Percentiles rank a stretch among this genome's conserved stretches.
Conservation (phyloP, 1,140 invertebrate species). For the Formica selysi region DNA sequence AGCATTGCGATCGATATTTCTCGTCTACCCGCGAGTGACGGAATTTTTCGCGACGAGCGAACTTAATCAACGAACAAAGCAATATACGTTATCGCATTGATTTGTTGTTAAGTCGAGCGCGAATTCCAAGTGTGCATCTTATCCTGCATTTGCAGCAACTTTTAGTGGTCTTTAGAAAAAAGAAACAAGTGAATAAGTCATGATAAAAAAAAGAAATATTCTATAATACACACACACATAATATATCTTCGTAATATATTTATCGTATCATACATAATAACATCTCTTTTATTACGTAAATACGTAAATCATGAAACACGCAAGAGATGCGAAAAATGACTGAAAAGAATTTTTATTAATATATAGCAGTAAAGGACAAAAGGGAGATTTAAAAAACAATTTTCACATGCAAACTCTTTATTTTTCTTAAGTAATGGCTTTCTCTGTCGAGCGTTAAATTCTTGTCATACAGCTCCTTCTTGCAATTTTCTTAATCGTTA, state of each 20-base stretch:
- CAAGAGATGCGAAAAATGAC: neutral
- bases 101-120: constrained; percentile 14
- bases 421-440: constrained; percentile 24
- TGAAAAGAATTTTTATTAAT: constrained; percentile 28
- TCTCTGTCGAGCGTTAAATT: neutral
- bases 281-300: neutral
- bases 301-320: neutral
- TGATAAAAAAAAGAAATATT: neutral
- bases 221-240: neutral
- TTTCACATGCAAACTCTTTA: neutral
- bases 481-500: constrained; percentile 21
- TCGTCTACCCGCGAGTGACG: neutral
- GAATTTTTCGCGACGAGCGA: constrained; percentile 39
- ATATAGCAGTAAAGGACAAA: neutral
- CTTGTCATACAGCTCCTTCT: neutral
- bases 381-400: neutral
- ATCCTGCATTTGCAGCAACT: neutral
- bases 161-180: neutral
- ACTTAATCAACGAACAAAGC: constrained; percentile 11
- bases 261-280: neutral
- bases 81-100: constrained; percentile 19
- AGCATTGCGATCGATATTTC: constrained; percentile 19
- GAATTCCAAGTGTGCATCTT: neutral
- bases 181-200: neutral
- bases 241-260: too few species aligned